A percentile compares a stretch with the other conserved stretches of the same genome.
phyloP scores from a whole-genome alignment of 2,888 invertebrate species.

The Eilema caniola region DNA sequence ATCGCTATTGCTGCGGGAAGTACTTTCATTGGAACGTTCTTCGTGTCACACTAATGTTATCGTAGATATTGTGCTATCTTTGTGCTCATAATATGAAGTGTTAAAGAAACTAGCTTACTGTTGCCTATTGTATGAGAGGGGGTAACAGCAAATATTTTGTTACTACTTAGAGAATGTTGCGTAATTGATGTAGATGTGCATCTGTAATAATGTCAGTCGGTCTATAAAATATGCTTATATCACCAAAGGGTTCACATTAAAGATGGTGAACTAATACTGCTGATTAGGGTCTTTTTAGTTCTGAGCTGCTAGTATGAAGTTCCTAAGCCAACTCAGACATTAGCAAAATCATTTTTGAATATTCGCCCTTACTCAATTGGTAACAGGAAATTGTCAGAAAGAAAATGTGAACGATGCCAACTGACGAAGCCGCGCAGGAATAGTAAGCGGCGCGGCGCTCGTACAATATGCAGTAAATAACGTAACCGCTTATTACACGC shows the following conservation, averaged over 20 bases:
- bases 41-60: too few species aligned
- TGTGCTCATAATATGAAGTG: too few species aligned
- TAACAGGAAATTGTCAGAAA: conserved; percentile 14
- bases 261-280: too few species aligned
- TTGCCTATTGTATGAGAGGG: too few species aligned
- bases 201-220: too few species aligned
- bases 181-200: neutral
- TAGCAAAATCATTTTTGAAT: neutral
- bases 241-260: too few species aligned
- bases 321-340: neutral
- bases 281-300: neutral
- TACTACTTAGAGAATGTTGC: neutral
- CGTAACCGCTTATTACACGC: conserved; percentile 38
- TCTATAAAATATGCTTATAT: too few species aligned
- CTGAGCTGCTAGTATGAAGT: neutral
- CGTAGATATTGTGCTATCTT: too few species aligned
- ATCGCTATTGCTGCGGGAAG: too few species aligned
- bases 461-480: conserved; percentile 51
- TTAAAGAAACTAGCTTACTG: too few species aligned
- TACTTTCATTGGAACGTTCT: too few species aligned
- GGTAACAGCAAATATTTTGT: neutral
- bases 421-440: conserved; percentile 20
- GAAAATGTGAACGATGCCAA: conserved; percentile 9
- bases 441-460: conserved; percentile 33
- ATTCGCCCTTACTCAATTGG: neutral